phyloP scores from a whole-genome alignment of 2,797 vertebrate genomes.

The Sternotherus odoratus region DNA sequence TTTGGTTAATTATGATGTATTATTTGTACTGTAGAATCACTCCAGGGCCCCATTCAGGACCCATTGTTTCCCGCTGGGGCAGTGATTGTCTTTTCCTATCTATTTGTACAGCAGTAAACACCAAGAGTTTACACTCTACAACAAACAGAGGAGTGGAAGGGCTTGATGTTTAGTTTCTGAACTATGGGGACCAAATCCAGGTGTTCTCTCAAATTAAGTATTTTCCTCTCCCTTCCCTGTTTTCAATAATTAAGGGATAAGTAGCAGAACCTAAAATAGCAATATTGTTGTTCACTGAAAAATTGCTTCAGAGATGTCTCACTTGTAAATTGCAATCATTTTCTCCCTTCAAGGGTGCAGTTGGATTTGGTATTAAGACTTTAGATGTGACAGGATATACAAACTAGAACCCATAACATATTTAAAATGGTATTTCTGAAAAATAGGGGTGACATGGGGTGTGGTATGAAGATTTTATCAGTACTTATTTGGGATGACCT shows the following conservation, averaged over 20 bases:
- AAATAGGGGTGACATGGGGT: neutral
- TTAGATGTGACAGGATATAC: neutral
- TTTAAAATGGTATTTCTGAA: neutral
- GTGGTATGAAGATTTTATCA: neutral
- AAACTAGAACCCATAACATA: neutral
- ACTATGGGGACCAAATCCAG: neutral
- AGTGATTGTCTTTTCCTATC: too few relatives aligned
- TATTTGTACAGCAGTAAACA: too few relatives aligned
- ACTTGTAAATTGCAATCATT: neutral
- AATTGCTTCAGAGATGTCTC: neutral
- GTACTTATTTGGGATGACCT: neutral
- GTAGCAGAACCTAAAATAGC: neutral
- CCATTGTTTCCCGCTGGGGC: neutral
- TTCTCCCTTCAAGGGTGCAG: neutral
- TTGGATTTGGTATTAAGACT: neutral
- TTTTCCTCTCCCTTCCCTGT: neutral
- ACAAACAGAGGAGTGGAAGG: too few relatives aligned
- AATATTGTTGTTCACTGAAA: neutral
- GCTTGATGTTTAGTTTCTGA: neutral
- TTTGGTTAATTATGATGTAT: neutral
- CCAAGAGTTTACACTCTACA: neutral
- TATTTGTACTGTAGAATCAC: neutral
- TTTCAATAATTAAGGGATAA: neutral
- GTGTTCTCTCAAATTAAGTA: neutral
- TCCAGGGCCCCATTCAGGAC: accelerated